Percentiles rank a stretch among this genome's conserved stretches.
Conservation (phyloP, 1,140 invertebrate genomes). For the Drosophila nikananu region DNA sequence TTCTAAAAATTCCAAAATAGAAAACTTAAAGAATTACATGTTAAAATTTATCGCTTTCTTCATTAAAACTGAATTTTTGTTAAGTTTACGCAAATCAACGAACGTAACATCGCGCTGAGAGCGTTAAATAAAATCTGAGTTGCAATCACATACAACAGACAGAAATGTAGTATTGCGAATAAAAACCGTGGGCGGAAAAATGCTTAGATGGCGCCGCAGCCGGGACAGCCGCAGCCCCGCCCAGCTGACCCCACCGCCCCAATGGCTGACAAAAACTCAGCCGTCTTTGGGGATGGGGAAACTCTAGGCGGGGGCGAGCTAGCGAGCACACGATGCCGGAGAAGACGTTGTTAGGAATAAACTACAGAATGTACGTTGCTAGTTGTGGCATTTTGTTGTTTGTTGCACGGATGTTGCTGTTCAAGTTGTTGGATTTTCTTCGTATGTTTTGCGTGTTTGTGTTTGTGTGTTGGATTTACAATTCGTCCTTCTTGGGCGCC, state of each 20-base stretch:
- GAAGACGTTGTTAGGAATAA: conserved; percentile 52
- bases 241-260: conserved; percentile 38
- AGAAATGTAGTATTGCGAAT: conserved; percentile 41
- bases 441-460: conserved; percentile 29
- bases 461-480: conserved; percentile 72
- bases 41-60: conserved; percentile 73
- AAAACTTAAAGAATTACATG: conserved; percentile 77
- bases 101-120: conserved; percentile 38
- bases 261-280: conserved; percentile 70
- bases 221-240: background rate
- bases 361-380: conserved; percentile 83
- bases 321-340: conserved; percentile 6
- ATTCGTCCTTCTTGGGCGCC: conserved; percentile 82
- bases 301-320: conserved; percentile 29
- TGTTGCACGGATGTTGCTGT: conserved; percentile 59
- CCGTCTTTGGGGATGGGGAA: conserved; percentile 25
- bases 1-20: conserved; percentile 79
- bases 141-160: conserved; percentile 49
- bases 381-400: conserved; percentile 62
- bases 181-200: conserved; percentile 49
- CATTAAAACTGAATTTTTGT: conserved; percentile 75
- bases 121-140: conserved; percentile 38
- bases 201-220: conserved; percentile 37
- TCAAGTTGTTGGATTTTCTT: conserved; percentile 60
- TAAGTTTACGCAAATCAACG: conserved; percentile 43